Evolutionary conservation across 2,797 vertebrate species (phyloP).

Genomic region (Craterocephalus amniculus): DNA sequence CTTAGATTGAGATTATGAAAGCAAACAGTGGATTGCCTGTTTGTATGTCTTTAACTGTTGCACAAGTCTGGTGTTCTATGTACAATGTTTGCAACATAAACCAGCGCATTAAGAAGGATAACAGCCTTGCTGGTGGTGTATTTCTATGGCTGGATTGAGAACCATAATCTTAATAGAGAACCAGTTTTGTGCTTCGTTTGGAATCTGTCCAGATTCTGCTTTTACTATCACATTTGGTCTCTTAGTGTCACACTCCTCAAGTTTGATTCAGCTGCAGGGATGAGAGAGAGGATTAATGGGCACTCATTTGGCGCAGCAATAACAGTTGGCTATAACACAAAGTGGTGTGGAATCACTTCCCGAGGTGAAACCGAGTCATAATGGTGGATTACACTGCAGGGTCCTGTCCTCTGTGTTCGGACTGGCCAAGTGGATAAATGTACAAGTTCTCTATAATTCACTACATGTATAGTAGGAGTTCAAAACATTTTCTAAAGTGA

Average conservation of each 20-base stretch:
- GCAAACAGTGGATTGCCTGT: background rate
- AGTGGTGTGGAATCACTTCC: slow-evolving; percentile 43
- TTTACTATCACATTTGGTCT: slow-evolving; percentile 43
- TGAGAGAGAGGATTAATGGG: slow-evolving; percentile 60
- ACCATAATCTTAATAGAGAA: background rate
- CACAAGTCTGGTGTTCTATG: background rate
- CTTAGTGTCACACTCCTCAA: slow-evolving; percentile 31
- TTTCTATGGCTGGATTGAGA: background rate
- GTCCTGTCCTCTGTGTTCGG: slow-evolving; percentile 30
- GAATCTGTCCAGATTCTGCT: slow-evolving; percentile 24
- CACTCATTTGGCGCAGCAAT: slow-evolving; percentile 54
- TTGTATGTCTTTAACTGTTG: background rate
- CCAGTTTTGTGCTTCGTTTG: background rate
- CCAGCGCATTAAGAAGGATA: background rate
- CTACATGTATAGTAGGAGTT: background rate
- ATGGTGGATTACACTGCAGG: slow-evolving; percentile 40
- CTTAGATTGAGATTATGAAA: background rate
- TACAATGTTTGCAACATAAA: background rate
- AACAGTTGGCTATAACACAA: slow-evolving; percentile 64
- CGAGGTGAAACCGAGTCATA: slow-evolving; percentile 48
- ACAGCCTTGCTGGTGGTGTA: background rate
- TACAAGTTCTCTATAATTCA: slow-evolving; percentile 12
- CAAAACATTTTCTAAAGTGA: slow-evolving; percentile 12
- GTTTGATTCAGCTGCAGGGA: slow-evolving; percentile 48
- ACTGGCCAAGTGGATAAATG: slow-evolving; percentile 7